Conservation (phyloP, 2,113 vertebrate genomes). For the Lasiurus cinereus region DNA sequence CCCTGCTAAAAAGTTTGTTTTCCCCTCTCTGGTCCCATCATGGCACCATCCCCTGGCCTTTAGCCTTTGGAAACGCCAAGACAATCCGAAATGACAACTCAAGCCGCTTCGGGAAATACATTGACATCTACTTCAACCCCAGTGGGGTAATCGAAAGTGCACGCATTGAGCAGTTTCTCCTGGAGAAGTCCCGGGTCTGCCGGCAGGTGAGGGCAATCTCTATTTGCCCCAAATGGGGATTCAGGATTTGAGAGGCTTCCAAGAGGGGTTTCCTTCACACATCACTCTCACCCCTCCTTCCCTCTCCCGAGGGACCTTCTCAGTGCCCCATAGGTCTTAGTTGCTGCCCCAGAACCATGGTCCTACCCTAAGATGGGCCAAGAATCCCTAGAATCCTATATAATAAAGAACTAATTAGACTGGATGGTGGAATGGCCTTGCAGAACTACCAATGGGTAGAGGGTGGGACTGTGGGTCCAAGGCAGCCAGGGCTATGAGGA, state of each 20-base stretch:
- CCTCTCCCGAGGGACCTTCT: neutral
- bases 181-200: slow-evolving; percentile 98
- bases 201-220: slow-evolving; percentile 90
- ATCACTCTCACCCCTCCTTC: neutral
- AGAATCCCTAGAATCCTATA: neutral
- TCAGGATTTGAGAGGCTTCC: neutral
- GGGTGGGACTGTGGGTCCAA: no score
- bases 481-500: no score
- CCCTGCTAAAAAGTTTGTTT: neutral
- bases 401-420: no score
- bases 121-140: slow-evolving; percentile 93
- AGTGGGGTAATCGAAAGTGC: slow-evolving; percentile 94
- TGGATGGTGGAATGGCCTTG: no score
- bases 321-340: neutral
- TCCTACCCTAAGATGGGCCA: neutral
- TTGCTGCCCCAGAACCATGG: neutral
- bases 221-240: neutral
- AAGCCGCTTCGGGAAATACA: slow-evolving; percentile 98
- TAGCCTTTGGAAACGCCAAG: slow-evolving; percentile 99
- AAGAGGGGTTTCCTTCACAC: neutral
- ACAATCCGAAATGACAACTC: slow-evolving; percentile 98
- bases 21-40: neutral
- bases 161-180: slow-evolving; percentile 95
- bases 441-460: no score
- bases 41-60: neutral